Percentiles rank a stretch among this genome's conserved stretches.
These are phyloP conservation scores for Sardinella longiceps DNA, from an alignment of 2,797 vertebrate species.

Conservation along the genomic window DNA sequence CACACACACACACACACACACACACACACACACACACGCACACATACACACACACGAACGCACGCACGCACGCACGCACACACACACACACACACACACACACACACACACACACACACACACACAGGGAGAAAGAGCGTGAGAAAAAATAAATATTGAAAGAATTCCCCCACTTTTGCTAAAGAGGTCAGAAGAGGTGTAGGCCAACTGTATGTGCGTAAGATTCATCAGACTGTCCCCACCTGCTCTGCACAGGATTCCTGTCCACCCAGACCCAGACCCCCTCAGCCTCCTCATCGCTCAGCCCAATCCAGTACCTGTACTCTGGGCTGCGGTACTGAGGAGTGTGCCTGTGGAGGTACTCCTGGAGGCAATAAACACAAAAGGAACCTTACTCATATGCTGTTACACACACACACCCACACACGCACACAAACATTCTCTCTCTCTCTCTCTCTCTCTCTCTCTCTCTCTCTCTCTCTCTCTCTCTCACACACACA, in stretches of 20 bases:
- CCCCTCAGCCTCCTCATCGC: conserved; percentile 1
- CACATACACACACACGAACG: neutral
- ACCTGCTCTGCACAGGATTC: neutral
- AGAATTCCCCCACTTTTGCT: neutral
- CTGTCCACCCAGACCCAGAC: conserved; percentile 31
- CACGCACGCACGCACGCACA: neutral
- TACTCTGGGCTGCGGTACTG: conserved; percentile 23
- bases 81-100: conserved; percentile 4
- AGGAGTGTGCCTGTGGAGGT: conserved; percentile 28
- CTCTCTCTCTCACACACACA: neutral
- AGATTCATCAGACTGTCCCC: neutral
- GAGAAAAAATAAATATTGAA: neutral
- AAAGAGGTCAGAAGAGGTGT: too few relatives aligned
- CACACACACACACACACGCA: neutral
- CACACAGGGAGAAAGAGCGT: neutral
- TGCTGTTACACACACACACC: neutral
- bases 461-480: too few relatives aligned
- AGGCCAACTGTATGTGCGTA: neutral
- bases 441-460: too few relatives aligned
- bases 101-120: conserved; percentile 15
- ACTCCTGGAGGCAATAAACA: neutral
- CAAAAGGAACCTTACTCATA: neutral
- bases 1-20: neutral
- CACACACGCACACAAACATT: neutral
- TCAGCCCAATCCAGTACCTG: conserved; percentile 31